A percentile compares a stretch with the other conserved stretches of the same genome.
These are phyloP conservation scores for Scaptomyza parva DNA, from an alignment of 2,888 invertebrate genomes.

Conservation along the genomic window DNA sequence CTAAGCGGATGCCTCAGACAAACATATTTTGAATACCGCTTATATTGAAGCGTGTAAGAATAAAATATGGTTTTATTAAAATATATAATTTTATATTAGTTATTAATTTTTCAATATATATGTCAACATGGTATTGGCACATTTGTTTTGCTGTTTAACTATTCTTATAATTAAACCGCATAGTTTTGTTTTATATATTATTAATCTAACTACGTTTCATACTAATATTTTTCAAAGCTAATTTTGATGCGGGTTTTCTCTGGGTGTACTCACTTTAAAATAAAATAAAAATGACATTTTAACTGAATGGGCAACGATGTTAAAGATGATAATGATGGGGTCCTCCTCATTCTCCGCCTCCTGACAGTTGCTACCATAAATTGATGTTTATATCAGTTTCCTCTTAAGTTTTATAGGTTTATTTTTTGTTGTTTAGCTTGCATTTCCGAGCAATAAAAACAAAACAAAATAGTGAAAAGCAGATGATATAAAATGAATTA, in stretches of 20 bases:
- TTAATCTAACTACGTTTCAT: no score
- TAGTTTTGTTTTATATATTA: no score
- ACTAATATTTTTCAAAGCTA: no score
- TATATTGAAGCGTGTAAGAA: no score
- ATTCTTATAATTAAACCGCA: no score
- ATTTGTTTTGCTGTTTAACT: no score
- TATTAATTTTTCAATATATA: no score
- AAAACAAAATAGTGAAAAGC: constrained; percentile 58
- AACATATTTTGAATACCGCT: no score
- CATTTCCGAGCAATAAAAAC: constrained; percentile 50
- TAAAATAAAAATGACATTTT: constrained; percentile 43
- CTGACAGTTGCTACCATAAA: constrained; percentile 18
- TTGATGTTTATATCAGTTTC: constrained; percentile 61
- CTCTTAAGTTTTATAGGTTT: constrained; percentile 36
- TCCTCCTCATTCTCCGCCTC: constrained; percentile 9
- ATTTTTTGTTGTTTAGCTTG: constrained; percentile 16
- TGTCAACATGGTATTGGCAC: no score
- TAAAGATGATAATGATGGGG: constrained; percentile 7
- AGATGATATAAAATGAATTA: constrained; percentile 69
- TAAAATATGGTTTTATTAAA: no score
- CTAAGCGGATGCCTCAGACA: no score
- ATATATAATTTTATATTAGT: no score
- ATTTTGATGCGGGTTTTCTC: constrained; percentile 27
- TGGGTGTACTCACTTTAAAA: constrained; percentile 48
- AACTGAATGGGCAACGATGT: constrained; percentile 15